These are phyloP conservation scores for human DNA, from an alignment of 2,113 vertebrate species.

Conservation along the genomic window DNA sequence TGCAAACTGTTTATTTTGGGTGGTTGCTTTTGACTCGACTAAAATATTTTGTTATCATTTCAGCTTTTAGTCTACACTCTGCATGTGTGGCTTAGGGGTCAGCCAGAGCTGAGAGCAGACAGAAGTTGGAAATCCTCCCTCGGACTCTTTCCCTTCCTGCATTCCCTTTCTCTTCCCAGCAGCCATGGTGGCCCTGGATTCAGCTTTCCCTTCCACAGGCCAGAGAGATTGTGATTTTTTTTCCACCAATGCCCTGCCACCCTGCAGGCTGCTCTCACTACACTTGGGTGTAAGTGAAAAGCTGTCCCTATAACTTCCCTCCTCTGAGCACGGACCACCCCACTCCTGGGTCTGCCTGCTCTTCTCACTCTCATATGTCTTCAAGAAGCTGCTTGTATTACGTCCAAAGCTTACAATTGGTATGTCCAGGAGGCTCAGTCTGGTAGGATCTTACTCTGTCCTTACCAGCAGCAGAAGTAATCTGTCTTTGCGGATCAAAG, in stretches of 20 bases:
- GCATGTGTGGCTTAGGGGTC: neutral
- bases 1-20: neutral
- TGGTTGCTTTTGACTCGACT: neutral
- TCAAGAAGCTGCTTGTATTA: neutral
- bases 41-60: neutral
- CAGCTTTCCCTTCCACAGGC: neutral
- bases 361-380: neutral
- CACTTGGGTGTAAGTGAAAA: neutral
- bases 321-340: neutral
- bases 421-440: neutral
- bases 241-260: neutral
- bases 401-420: neutral
- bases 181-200: neutral
- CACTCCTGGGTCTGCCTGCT: neutral
- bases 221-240: neutral
- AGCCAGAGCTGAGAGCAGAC: neutral
- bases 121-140: neutral
- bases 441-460: neutral
- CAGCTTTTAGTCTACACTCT: neutral
- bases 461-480: neutral
- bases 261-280: neutral
- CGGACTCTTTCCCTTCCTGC: neutral
- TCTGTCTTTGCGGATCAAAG: neutral
- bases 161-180: neutral
- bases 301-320: neutral